phyloP scores from a whole-genome alignment of 2,797 vertebrate genomes.

The Streptopelia turtur region DNA sequence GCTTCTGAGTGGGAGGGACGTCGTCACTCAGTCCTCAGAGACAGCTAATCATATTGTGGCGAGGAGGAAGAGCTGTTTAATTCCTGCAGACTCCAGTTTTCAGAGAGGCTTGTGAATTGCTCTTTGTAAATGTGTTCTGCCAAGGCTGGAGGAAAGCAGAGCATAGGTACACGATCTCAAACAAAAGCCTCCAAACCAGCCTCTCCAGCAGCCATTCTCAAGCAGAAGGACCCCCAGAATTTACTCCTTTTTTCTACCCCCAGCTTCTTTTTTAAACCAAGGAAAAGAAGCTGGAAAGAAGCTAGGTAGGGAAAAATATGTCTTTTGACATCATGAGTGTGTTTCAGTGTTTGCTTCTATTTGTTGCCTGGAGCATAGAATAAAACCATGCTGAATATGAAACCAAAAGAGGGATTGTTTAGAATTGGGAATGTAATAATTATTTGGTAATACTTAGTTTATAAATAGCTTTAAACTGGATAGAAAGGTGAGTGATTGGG shows the following conservation, averaged over 20 bases:
- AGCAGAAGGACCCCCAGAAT: neutral
- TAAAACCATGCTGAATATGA: neutral
- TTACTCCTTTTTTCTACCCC: neutral
- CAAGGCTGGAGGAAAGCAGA: neutral
- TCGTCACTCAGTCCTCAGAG: conserved; percentile 43
- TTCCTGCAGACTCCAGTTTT: conserved; percentile 15
- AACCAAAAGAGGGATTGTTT: neutral
- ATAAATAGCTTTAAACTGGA: neutral
- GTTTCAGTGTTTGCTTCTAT: neutral
- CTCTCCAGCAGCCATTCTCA: neutral
- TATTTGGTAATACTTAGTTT: neutral
- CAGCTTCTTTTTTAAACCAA: neutral
- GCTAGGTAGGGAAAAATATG: rapidly evolving
- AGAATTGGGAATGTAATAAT: neutral
- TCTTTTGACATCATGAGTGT: rapidly evolving
- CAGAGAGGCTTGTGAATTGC: neutral
- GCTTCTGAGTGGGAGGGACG: conserved; percentile 52
- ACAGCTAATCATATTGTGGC: neutral
- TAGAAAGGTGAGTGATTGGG: neutral
- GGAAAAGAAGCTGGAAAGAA: neutral
- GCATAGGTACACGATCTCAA: rapidly evolving
- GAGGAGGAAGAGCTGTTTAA: conserved; percentile 12
- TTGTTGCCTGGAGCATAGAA: neutral
- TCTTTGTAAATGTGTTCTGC: conserved; percentile 12
- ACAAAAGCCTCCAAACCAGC: neutral